Percentiles rank a stretch among this genome's conserved stretches.
Conservation (phyloP, 2,888 invertebrate genomes). For the Saturnia pavonia region DNA sequence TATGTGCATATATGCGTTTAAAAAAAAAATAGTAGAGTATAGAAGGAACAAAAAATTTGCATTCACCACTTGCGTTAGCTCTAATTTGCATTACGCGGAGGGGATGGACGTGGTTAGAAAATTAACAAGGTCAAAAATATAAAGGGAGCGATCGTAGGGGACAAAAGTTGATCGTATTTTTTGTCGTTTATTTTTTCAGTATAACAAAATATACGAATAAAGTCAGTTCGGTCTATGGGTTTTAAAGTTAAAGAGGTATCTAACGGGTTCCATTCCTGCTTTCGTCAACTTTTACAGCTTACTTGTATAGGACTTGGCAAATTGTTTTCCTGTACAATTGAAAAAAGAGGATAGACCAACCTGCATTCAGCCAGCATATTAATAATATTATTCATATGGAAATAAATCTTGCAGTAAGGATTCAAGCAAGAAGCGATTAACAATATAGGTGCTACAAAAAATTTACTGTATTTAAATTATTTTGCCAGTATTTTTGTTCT, state of each 20-base stretch:
- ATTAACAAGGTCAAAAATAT: conserved; percentile 52
- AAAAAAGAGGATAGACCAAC: not conserved
- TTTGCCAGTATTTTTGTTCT: no score
- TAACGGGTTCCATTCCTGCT: no score
- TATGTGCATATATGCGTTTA: not conserved
- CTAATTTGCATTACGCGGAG: conserved; percentile 55
- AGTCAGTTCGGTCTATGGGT: no score
- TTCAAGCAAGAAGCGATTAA: no score
- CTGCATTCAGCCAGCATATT: no score
- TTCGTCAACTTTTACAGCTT: not conserved
- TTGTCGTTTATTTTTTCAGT: conserved; percentile 9
- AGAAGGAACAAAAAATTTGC: conserved; percentile 49
- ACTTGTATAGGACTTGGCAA: not conserved
- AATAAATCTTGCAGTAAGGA: no score
- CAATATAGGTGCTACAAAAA: no score
- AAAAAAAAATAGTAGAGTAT: conserved; percentile 1
- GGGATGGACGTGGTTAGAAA: conserved; percentile 56
- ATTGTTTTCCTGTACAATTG: not conserved
- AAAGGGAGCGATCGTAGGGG: conserved; percentile 39
- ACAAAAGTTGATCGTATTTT: conserved; percentile 23
- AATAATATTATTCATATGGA: no score
- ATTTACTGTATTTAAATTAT: no score
- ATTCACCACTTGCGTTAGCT: conserved; percentile 51
- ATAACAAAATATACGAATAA: no score
- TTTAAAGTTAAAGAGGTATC: no score